Conservation (phyloP, 2,888 invertebrate species). For the Netelia virgata region DNA sequence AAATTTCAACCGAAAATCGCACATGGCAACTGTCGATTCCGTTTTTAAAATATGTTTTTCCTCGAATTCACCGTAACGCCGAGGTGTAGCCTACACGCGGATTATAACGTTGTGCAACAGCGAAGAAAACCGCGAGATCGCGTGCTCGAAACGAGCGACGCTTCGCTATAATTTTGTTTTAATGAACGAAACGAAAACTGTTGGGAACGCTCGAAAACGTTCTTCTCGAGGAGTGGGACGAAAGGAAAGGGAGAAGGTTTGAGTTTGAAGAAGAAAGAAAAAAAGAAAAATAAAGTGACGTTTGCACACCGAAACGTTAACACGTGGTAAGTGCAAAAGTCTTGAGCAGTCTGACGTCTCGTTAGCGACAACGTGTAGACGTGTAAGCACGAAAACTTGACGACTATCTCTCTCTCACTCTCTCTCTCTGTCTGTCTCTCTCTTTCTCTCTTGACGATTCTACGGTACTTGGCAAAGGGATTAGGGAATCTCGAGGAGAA, state of each 20-base stretch:
- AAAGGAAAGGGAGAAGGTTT: too few relatives aligned
- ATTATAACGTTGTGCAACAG: background rate
- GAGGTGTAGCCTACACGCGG: background rate
- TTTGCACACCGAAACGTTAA: too few relatives aligned
- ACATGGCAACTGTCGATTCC: too few relatives aligned
- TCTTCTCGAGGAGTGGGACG: too few relatives aligned
- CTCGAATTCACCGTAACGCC: too few relatives aligned
- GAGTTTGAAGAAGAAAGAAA: background rate
- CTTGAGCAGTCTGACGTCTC: too few relatives aligned
- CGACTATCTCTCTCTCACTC: background rate
- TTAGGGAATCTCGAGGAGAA: constrained; percentile 44
- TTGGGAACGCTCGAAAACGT: too few relatives aligned
- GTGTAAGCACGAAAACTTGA: constrained; percentile 20
- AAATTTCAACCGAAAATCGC: too few relatives aligned
- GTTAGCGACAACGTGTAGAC: constrained; percentile 1
- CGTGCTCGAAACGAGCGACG: constrained; percentile 16
- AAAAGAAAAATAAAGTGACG: background rate
- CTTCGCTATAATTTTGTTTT: constrained; percentile 10
- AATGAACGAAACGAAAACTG: constrained; percentile 13
- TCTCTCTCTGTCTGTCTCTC: background rate
- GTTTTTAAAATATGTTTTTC: too few relatives aligned
- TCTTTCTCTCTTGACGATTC: background rate
- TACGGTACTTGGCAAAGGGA: constrained; percentile 28
- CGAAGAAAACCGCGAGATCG: constrained; percentile 17
- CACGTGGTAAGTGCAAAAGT: too few relatives aligned